These are phyloP conservation scores for Mamestra brassicae DNA, from an alignment of 2,888 invertebrate genomes.

Conservation along the genomic window DNA sequence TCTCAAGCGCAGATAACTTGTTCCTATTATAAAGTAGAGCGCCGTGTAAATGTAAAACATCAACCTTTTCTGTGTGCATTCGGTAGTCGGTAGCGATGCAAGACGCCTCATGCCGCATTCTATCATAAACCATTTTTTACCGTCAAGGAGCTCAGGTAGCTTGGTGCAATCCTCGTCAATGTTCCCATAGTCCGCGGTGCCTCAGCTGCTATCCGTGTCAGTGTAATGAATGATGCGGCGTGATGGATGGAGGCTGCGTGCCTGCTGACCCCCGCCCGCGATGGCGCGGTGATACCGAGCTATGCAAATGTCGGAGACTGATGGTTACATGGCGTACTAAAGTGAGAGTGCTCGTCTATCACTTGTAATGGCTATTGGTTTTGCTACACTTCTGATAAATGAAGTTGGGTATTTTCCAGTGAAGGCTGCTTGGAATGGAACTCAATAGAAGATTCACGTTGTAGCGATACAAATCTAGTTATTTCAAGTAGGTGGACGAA, in stretches of 20 bases:
- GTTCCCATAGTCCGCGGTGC: constrained; percentile 28
- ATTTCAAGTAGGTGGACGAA: not conserved
- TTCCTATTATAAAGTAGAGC: constrained; percentile 16
- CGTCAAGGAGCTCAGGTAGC: constrained; percentile 48
- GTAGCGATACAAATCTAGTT: not conserved
- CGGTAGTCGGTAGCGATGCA: constrained; percentile 23
- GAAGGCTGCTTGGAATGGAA: not conserved
- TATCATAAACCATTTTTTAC: constrained; percentile 26
- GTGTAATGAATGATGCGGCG: constrained; percentile 49
- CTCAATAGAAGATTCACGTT: not conserved
- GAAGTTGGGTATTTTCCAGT: not conserved
- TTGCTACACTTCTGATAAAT: constrained; percentile 32
- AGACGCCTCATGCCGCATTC: constrained; percentile 7
- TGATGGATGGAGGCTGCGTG: constrained; percentile 51
- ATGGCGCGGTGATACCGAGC: constrained; percentile 12
- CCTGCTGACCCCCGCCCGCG: constrained; percentile 45
- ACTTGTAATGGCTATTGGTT: constrained; percentile 10
- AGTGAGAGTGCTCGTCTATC: constrained; percentile 30
- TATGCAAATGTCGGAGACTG: constrained; percentile 34
- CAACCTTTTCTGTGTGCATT: constrained; percentile 36
- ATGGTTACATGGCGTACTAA: constrained; percentile 1
- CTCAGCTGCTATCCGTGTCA: constrained; percentile 42
- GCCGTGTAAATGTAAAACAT: constrained; percentile 15
- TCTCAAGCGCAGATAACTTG: not conserved
- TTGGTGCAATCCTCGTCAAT: constrained; percentile 23